Conservation (phyloP, 2,113 vertebrate genomes). For the Halichoeres trimaculatus region DNA sequence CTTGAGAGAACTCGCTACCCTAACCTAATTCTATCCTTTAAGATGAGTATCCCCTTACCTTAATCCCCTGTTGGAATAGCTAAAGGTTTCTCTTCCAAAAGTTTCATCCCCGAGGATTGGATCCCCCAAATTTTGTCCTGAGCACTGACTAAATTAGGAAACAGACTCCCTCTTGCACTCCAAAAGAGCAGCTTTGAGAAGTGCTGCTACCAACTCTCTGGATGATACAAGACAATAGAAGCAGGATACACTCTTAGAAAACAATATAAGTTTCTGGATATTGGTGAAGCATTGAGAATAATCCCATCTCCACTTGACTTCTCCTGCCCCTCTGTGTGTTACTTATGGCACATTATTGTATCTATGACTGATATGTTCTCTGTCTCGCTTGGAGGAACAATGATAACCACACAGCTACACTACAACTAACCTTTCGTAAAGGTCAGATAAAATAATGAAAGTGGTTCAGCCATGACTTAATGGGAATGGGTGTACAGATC, state of each 20-base stretch:
- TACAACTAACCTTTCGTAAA: constrained; percentile 75
- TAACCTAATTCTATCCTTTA: constrained; percentile 80
- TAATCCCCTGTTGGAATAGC: constrained; percentile 70
- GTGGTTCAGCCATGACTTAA: constrained; percentile 66
- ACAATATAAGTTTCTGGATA: not conserved
- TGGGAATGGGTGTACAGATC: constrained; percentile 55
- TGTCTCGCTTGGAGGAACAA: constrained; percentile 64
- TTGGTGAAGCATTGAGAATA: not conserved
- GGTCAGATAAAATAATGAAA: constrained; percentile 76
- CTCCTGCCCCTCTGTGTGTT: constrained; percentile 24
- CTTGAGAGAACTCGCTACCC: constrained; percentile 45
- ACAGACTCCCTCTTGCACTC: not conserved
- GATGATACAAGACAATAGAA: not conserved
- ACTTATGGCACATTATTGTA: constrained; percentile 44
- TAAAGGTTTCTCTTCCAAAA: constrained; percentile 68
- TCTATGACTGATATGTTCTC: constrained; percentile 45
- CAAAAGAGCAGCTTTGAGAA: constrained; percentile 8
- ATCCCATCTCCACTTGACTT: constrained; percentile 25
- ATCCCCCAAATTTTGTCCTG: constrained; percentile 50
- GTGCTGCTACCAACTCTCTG: not conserved
- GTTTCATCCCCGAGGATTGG: constrained; percentile 62
- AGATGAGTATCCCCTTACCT: constrained; percentile 68
- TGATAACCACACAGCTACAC: constrained; percentile 53
- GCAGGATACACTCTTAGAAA: not conserved
- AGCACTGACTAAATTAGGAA: constrained; percentile 37